Base-by-base conservation (phyloP, 2,113 vertebrate species). In the Pitta sordida region DNA sequence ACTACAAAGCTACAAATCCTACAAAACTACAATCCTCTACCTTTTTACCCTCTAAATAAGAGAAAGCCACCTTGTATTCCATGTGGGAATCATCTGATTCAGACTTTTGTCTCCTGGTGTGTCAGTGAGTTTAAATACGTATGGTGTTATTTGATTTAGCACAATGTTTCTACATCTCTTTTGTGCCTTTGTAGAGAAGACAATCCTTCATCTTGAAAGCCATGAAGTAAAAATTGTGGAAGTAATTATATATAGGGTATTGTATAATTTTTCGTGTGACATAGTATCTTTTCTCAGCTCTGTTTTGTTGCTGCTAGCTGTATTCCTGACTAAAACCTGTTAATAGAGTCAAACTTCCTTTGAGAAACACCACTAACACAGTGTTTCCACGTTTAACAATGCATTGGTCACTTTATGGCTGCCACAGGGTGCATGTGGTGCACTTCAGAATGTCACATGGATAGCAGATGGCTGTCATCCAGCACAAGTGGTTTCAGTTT, bases 401-500 rank as follows among this genome's bases (percentile, higher is more conserved):
- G n/a, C 13, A 8, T 24, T 41, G 46, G 44, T 43, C 58, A 29
- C 26, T 64, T 68, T 71, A 10, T 34, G 62, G 65, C 65, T 79
- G 56, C 29, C 13, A 0, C 23, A 59, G 34, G 51, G 21, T 69
- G 52, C 29, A 8, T 59, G 36, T 41, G 75, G 26, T 73, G 58
- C 48, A 5, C 53, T 84, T 84, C 1, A 37, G 75, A 91, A 30
- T 43, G 62, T 75, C 77, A 51, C 62, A 5, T 62, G 65, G 43
- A 23, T 43, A 56, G 63, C 74, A 85, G 63, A 6, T 90, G 81
- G 84, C 75, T 92, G 75, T 80, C 75, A 59, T 53, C 70, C 84
- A 94, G 48, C 75, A 74, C 58, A 17, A 83, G 49, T 70, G 55
- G 48, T 92, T 88, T 87, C 82, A 67, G 27, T 67, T 73, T 85